Conservation (phyloP, 2,888 invertebrate species). For the Artemia sp. region DNA sequence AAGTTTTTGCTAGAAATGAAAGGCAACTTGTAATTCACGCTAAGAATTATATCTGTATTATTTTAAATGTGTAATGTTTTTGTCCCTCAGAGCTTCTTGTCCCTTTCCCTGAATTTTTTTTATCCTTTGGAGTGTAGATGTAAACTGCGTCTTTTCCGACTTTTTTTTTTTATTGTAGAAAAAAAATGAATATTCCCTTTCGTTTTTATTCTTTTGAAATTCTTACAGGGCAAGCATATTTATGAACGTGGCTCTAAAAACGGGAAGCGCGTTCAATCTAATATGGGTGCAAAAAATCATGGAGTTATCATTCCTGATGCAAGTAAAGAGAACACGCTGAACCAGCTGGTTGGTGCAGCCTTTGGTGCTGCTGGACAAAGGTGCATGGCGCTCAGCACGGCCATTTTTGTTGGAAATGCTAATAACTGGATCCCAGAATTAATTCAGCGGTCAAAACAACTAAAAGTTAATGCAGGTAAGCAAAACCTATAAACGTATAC, state of each 20-base stretch:
- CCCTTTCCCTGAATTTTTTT: no score
- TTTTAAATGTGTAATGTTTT: no score
- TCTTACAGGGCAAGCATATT: slow-evolving; percentile 63
- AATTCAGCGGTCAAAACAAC: slow-evolving; percentile 55
- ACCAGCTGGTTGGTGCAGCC: slow-evolving; percentile 78
- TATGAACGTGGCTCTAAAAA: slow-evolving; percentile 75
- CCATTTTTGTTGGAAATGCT: slow-evolving; percentile 76
- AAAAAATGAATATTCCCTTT: no score
- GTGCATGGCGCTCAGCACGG: slow-evolving; percentile 96
- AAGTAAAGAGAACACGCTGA: slow-evolving; percentile 86
- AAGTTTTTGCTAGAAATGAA: no score
- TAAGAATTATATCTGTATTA: no score
- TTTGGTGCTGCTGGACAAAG: slow-evolving; percentile 98
- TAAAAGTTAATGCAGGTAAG: slow-evolving; percentile 71
- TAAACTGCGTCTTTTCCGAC: no score
- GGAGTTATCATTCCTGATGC: slow-evolving; percentile 93
- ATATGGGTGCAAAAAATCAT: slow-evolving; percentile 99
- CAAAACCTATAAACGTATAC: slow-evolving; percentile 12
- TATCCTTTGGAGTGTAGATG: no score
- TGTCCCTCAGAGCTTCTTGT: no score
- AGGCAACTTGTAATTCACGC: no score
- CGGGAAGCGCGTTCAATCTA: slow-evolving; percentile 91
- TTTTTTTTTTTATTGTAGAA: no score
- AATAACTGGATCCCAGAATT: slow-evolving; percentile 86
- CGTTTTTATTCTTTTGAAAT: no score